phyloP scores from a whole-genome alignment of 2,797 vertebrate genomes.

The Catharus ustulatus region DNA sequence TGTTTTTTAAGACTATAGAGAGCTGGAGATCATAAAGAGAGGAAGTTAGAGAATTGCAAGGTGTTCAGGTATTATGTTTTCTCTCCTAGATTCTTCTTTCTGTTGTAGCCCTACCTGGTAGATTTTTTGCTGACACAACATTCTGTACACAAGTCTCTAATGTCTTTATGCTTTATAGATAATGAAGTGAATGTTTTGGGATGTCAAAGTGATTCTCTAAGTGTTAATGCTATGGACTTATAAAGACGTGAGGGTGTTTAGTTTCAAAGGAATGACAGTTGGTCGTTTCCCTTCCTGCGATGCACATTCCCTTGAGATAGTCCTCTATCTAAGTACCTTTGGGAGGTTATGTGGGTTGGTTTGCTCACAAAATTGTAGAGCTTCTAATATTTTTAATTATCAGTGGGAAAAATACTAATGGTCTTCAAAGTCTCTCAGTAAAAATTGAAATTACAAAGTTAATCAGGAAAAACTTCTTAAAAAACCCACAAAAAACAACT shows the following conservation, averaged over 20 bases:
- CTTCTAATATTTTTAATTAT: not conserved
- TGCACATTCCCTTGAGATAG: not conserved
- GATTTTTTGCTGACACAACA: not conserved
- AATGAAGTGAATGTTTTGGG: not conserved
- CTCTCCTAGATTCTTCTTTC: not conserved
- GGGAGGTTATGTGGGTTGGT: not conserved
- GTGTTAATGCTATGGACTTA: not conserved
- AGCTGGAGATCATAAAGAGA: not conserved
- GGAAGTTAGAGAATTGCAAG: not conserved
- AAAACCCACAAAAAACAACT: not conserved
- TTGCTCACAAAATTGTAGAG: not conserved
- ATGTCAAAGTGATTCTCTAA: not conserved
- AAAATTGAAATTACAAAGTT: not conserved
- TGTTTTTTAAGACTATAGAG: not conserved
- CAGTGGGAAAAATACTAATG: not conserved
- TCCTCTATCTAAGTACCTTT: not conserved
- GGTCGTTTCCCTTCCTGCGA: not conserved
- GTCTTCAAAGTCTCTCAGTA: not conserved
- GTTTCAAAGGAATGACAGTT: not conserved
- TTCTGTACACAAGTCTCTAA: not conserved
- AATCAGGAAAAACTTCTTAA: not conserved
- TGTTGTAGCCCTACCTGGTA: not conserved
- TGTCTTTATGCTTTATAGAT: not conserved
- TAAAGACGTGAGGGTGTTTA: fast-evolving
- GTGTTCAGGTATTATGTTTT: not conserved